Base-by-base conservation (phyloP, 2,888 invertebrate species). In the Beris chalybata region DNA sequence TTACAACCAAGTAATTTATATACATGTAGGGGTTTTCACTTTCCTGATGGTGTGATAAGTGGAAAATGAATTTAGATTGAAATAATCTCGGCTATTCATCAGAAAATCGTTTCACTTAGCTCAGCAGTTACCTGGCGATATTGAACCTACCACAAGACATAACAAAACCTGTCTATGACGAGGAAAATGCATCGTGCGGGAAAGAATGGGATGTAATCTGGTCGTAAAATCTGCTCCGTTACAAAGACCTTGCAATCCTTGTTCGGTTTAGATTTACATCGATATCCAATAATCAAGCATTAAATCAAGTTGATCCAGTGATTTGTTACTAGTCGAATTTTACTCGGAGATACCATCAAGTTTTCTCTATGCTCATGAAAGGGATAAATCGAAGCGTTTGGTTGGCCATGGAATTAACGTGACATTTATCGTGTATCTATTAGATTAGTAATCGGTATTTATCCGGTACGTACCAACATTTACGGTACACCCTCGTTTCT, bases 231-330 rank as follows among this genome's bases (percentile, higher is more conserved):
- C 9, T 38, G 3, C 22, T 22, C 22, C 22, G 22, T 22, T 22
- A 22, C 38, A 53, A 53, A 30, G 53, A 30, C 11, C 31, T 12
- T 12, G 30, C 30, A 53, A 53, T 53, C 31, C 53, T 30, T 53
- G 53, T 53, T 53, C 53, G 53, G 30, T 53, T 53, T 31, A 30
- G 53, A 53, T 53, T 53, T 53, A 53, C 53, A 53, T 53, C 31
- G 30, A 38, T 4, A 56, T 43, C 22, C 43, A 56, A 56, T 56
- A 56, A 56, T 56, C 56, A 43, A 56, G 15, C 56, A 56, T 43
- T 56, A 56, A 56, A 56, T 56, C 56, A 56, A 56, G 43, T 56
- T 56, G 32, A 56, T 43, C 56, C 56, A 44, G 45, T 44, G 45
- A 56, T 56, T 56, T 56, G 56, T 56, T 56, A 9, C 30, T 5